Conservation (phyloP, 2,113 vertebrate species). For the Ptyas mucosa region DNA sequence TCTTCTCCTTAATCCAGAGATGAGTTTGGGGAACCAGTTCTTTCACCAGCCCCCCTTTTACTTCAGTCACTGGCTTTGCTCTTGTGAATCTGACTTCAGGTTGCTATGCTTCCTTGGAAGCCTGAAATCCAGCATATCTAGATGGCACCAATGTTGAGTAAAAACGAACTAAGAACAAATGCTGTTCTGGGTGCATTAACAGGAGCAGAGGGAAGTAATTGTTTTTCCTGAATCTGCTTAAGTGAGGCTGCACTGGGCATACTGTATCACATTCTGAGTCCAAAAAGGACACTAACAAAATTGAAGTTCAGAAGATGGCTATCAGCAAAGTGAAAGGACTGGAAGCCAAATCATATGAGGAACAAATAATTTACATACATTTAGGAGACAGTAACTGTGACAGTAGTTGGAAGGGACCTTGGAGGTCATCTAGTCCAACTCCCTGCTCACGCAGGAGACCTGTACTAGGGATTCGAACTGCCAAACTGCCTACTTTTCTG, state of each 20-base stretch:
- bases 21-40: not conserved
- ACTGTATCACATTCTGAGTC: not conserved
- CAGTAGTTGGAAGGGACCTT: too few species aligned
- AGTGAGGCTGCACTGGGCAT: not conserved
- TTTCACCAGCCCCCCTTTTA: not conserved
- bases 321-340: not conserved
- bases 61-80: not conserved
- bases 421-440: too few species aligned
- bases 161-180: not conserved
- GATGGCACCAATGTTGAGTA: not conserved
- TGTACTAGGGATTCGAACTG: too few species aligned
- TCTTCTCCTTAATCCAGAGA: not conserved
- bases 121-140: not conserved
- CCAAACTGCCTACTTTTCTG: too few species aligned
- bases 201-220: not conserved
- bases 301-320: not conserved
- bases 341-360: not conserved
- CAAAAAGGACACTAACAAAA: not conserved
- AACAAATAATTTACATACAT: not conserved
- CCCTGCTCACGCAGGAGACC: too few species aligned
- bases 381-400: not conserved
- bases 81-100: not conserved
- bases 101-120: not conserved
- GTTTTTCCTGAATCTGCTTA: not conserved
- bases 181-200: not conserved